Base-by-base conservation (phyloP, 2,888 invertebrate species). In the Tetranychus piercei region DNA sequence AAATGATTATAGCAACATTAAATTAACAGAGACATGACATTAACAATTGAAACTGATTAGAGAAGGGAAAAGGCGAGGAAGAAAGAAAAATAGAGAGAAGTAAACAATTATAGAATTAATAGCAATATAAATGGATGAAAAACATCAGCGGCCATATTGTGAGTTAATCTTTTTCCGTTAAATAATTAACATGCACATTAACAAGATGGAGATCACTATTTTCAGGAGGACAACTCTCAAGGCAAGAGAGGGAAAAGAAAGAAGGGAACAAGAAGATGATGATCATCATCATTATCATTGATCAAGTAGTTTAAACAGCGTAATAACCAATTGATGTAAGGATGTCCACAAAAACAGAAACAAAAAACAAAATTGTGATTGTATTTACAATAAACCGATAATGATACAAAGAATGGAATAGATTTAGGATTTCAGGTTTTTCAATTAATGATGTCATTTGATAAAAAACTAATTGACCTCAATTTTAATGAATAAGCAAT, bases 211-310 rank as follows among this genome's bases (percentile, higher is more conserved):
- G 45, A 45, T 45, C 9, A 45, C 9, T 15, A 55, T 55, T 34
- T 34, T 55, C 9, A 15, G 55, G 55, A 55, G 15, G 55, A 55
- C 69, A 69, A 22, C n/a, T 20, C 11, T 20, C n/a, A 22, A 69
- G 20, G 22, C 11, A 69, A 69, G 69, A 69, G 69, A 69, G 69
- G 20, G 69, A 69, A 22, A 22, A 69, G 69, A 69, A 22, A 69
- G 69, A 69, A 22, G 23, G n/a, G 23, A 22, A 67, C 15, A n/a
- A 22, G 22, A 22, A 67, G 67, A 67, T 9, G 9, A 34, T 34
- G 34, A 34, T 34, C 34, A 34, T 23, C 23, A 23, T 34, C 34
- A 34, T 34, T 34, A 34, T 34, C 34, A 34, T 34, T 34, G 34
- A 34, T 34, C 34, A 34, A 34, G 34, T 34, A 34, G 34, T 34